Percentiles rank a stretch among this genome's conserved stretches.
Conservation (phyloP, 1,140 invertebrate species). For the Harpegnathos saltator region DNA sequence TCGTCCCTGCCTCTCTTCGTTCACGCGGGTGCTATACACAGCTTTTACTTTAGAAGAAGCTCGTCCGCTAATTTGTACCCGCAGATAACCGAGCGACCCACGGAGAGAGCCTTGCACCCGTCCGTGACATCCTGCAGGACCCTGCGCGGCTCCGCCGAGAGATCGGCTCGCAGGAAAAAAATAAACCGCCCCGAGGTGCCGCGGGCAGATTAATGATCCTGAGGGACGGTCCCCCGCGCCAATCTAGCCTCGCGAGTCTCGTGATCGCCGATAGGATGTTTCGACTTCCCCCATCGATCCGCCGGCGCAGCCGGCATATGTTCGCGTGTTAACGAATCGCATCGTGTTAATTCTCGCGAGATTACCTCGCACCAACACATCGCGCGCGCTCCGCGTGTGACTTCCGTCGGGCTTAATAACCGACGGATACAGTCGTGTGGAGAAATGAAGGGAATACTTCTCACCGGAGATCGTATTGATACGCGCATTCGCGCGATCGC, state of each 20-base stretch:
- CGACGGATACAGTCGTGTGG: too few species aligned
- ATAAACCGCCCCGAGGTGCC: conserved; percentile 51
- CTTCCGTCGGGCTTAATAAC: too few species aligned
- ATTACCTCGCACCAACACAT: neutral
- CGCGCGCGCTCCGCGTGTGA: too few species aligned
- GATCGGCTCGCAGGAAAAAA: conserved; percentile 39
- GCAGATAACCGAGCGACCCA: conserved; percentile 79
- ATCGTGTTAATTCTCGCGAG: neutral
- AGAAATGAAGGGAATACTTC: too few species aligned
- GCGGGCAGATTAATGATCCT: conserved; percentile 56
- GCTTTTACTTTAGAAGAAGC: conserved; percentile 84
- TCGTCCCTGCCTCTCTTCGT: conserved; percentile 54
- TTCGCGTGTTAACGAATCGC: conserved; percentile 18
- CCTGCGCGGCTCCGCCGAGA: conserved; percentile 8
- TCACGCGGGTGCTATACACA: conserved; percentile 80
- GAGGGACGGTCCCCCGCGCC: conserved; percentile 32
- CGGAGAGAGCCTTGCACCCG: conserved; percentile 70
- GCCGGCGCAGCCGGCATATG: neutral
- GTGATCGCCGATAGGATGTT: conserved; percentile 10
- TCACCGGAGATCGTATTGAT: too few species aligned
- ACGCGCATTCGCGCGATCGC: too few species aligned
- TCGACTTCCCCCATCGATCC: neutral
- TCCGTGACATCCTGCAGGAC: conserved; percentile 73
- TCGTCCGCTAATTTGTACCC: conserved; percentile 84
- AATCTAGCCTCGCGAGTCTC: conserved; percentile 26